These are phyloP conservation scores for Laodelphax striatellus DNA, from an alignment of 1,140 invertebrate species.

Conservation along the genomic window DNA sequence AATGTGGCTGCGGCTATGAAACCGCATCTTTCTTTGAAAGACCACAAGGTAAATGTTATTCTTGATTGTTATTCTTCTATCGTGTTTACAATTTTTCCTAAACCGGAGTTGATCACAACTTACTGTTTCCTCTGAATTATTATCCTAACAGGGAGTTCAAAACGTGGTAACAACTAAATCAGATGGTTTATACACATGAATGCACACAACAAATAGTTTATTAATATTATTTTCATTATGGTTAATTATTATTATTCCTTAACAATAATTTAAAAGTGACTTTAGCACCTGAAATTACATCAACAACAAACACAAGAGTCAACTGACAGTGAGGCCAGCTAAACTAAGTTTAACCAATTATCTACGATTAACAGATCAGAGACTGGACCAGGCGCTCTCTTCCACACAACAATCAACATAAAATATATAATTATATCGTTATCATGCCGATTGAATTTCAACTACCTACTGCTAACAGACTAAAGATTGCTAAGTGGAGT, in stretches of 20 bases:
- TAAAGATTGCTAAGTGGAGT: constrained; percentile 1
- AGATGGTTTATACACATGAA: constrained; percentile 15
- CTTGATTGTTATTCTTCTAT: too few species aligned
- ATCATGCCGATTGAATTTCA: neutral
- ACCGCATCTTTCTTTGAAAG: too few species aligned
- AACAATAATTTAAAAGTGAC: constrained; percentile 23
- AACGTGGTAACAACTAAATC: neutral
- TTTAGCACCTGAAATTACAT: constrained; percentile 23
- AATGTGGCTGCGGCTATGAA: too few species aligned
- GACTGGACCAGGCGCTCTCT: neutral
- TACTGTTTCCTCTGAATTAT: too few species aligned
- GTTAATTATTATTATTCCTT: constrained; percentile 18
- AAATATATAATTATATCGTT: constrained; percentile 18
- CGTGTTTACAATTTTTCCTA: neutral
- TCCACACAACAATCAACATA: constrained; percentile 20
- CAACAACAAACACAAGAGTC: constrained; percentile 23
- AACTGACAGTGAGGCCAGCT: constrained; percentile 21
- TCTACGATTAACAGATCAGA: constrained; percentile 5
- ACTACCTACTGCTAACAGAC: constrained; percentile 18
- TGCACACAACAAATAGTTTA: constrained; percentile 22
- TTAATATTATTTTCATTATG: neutral
- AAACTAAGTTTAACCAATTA: constrained; percentile 13
- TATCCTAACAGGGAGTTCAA: neutral
- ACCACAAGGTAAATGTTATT: too few species aligned
- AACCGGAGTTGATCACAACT: neutral